Percentiles rank a stretch among this genome's conserved stretches.
These are phyloP conservation scores for Drosophila pseudotakahashii DNA, from an alignment of 2,888 invertebrate genomes.

Conservation along the genomic window DNA sequence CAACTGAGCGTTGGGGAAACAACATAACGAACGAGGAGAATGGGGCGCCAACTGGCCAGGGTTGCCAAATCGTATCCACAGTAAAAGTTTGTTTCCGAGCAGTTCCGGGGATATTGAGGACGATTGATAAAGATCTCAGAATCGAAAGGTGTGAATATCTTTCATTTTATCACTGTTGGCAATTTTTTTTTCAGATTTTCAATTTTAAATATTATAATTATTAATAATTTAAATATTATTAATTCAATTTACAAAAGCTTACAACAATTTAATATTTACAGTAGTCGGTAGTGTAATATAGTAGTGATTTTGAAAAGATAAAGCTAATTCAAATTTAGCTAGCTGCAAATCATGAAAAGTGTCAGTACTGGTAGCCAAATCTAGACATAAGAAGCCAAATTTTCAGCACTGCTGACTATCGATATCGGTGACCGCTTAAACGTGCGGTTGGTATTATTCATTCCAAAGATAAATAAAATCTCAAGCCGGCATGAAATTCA, in stretches of 20 bases:
- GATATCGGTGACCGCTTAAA: slow-evolving; percentile 19
- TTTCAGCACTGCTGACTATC: neutral
- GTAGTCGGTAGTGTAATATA: too few species aligned
- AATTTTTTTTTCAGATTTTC: too few species aligned
- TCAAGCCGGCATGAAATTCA: slow-evolving; percentile 89
- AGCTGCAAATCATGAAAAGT: neutral
- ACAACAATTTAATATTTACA: too few species aligned
- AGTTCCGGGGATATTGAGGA: too few species aligned
- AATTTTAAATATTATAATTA: too few species aligned
- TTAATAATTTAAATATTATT: too few species aligned
- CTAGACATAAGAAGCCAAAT: neutral
- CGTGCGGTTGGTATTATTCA: slow-evolving; percentile 24
- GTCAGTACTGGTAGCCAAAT: neutral
- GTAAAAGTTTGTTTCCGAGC: neutral
- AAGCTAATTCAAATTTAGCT: too few species aligned
- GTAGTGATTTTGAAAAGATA: too few species aligned
- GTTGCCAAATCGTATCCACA: slow-evolving; percentile 6
- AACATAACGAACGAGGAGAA: slow-evolving; percentile 13
- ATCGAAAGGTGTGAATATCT: too few species aligned
- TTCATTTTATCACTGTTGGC: too few species aligned
- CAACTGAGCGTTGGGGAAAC: slow-evolving; percentile 17
- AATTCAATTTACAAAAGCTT: too few species aligned
- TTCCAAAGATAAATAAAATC: slow-evolving; percentile 20
- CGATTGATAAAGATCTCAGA: too few species aligned
- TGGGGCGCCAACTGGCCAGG: slow-evolving; percentile 13